phyloP scores from a whole-genome alignment of 2,797 vertebrate genomes.

The Poecilia velifera region DNA sequence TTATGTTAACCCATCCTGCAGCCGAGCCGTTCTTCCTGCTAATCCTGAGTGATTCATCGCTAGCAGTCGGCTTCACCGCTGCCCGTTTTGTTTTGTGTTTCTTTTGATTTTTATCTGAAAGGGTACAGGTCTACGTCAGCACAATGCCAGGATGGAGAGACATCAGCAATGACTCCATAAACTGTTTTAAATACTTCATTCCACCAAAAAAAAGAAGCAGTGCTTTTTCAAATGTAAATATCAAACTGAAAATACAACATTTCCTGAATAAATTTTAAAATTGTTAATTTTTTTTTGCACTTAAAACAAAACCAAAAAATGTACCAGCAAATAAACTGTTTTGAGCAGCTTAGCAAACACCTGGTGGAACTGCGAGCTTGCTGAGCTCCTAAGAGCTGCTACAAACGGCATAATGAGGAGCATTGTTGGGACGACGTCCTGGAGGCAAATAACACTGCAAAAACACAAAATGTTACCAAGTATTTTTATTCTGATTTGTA shows the following conservation, averaged over 20 bases:
- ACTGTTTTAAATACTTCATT: neutral
- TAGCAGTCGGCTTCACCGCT: neutral
- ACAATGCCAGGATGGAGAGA: neutral
- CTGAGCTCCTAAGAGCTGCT: too few relatives aligned
- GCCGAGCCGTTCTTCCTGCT: conserved; percentile 37
- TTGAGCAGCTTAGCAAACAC: too few relatives aligned
- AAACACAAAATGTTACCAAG: too few relatives aligned
- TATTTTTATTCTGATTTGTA: too few relatives aligned
- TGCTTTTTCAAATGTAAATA: neutral
- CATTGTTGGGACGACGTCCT: too few relatives aligned
- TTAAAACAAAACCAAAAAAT: neutral
- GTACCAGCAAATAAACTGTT: neutral
- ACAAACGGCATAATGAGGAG: too few relatives aligned
- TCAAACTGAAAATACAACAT: neutral
- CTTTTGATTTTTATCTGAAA: neutral
- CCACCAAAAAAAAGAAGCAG: neutral
- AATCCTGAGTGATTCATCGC: neutral
- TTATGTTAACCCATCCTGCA: conserved; percentile 43
- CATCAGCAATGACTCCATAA: neutral
- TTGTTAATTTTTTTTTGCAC: neutral
- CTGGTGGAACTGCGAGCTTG: too few relatives aligned
- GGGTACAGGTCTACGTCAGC: neutral
- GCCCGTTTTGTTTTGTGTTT: neutral
- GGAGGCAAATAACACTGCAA: too few relatives aligned
- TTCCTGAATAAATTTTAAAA: too few relatives aligned